Percentiles rank a stretch among this genome's conserved stretches.
Conservation (phyloP, 1,140 invertebrate genomes). For the Sinella curviseta region DNA sequence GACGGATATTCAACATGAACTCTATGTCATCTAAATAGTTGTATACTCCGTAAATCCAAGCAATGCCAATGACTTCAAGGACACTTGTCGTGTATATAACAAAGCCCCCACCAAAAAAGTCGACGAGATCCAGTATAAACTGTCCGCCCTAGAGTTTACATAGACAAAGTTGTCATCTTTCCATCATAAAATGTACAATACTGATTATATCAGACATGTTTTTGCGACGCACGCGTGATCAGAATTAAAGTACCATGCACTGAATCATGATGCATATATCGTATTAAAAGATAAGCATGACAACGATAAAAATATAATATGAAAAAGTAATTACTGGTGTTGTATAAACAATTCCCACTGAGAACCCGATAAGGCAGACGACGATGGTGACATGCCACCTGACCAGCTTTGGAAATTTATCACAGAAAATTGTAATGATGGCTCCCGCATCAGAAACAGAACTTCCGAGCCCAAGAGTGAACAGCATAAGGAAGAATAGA, state of each 20-base stretch:
- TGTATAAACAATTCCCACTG: conserved; percentile 69
- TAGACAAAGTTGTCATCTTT: background rate
- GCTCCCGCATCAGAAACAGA: conserved; percentile 55
- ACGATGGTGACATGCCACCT: conserved; percentile 63
- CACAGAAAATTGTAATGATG: conserved; percentile 66
- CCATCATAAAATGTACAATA: too few relatives aligned
- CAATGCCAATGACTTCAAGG: conserved; percentile 67
- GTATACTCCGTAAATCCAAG: conserved; percentile 68
- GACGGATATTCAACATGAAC: conserved; percentile 54
- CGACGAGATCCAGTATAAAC: conserved; percentile 79
- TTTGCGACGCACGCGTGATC: too few relatives aligned
- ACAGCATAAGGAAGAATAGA: conserved; percentile 85
- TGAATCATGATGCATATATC: too few relatives aligned
- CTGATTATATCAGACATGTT: too few relatives aligned
- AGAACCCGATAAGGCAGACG: conserved; percentile 58
- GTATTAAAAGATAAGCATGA: too few relatives aligned
- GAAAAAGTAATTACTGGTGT: conserved; percentile 59
- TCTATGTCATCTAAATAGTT: conserved; percentile 56
- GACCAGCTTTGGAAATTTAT: conserved; percentile 67
- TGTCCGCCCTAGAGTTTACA: conserved; percentile 72
- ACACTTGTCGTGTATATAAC: conserved; percentile 74
- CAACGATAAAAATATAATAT: too few relatives aligned
- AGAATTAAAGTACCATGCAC: too few relatives aligned
- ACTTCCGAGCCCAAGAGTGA: conserved; percentile 65
- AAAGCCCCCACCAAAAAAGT: conserved; percentile 75